Base-by-base conservation (phyloP, 2,888 invertebrate species). In the Clistopyga incitator region DNA sequence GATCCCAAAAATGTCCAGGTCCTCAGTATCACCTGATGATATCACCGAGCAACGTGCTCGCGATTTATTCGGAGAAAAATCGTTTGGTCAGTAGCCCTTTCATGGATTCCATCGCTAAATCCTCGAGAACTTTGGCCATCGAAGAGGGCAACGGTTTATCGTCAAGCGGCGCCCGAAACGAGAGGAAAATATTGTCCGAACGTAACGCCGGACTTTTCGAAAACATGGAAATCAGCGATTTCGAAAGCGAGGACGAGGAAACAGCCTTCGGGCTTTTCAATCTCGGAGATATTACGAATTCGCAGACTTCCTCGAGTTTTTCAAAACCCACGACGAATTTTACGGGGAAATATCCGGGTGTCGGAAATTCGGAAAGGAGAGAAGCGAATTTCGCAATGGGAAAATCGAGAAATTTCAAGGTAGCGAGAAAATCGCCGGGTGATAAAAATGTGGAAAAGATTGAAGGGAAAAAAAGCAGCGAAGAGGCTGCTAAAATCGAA, bases 11-110 rank as follows among this genome's bases (percentile, higher is more conserved):
- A 13, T 75, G 85, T 29, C 25, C 82, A 13, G 82, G 84, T 0
- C 88, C 86, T 20, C 90, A 90, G 50, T 89, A 86, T 85, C 90
- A 89, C 74, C 85, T 93, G 67, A 87, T 93, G 82, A 90, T 93
- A 34, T 89, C 92, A 8, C 84, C 87, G 0, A 89, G 89, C 11
- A 92, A 90, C 85, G 85, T 93, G 25, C 75, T 93, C 45, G 91
- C 89, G 15, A 89, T 93, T 71, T 93, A 93, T 81, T 89, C 90
- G 2, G 88, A 89, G 15, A 89, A 90, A 67, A 88, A 87, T 11
- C 88, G 88, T 34, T 78, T 92, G 47, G 86, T 91, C 25, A 87
- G 84, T 54, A 90, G 78, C 42, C 65, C 81, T 6, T 74, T 45
- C 65, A 54, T 84, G 71, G 59, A 78, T 50, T 34, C 75, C 4